Base-by-base conservation (phyloP, 2,888 invertebrate species). In the Himalopsyche anomala region DNA sequence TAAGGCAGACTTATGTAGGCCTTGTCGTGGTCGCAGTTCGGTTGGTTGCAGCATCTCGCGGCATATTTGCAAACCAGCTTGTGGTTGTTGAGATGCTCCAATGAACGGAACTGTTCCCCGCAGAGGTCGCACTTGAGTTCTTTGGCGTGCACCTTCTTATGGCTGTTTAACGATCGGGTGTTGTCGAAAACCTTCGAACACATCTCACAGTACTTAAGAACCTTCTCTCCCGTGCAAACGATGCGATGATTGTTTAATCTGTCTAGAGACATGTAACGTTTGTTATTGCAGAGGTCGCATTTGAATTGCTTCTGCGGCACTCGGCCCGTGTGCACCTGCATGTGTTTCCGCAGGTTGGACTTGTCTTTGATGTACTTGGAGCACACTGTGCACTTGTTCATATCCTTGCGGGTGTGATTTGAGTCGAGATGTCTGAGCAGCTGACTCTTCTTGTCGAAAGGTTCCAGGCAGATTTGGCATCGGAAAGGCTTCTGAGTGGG, bases 291-390 rank as follows among this genome's bases (percentile, higher is more conserved):
- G 84, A 93, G 90, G 89, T 93, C 93, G 91, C 93, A 93, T 90
- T 93, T 93, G 89, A 93, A 93, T 89, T 93, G 93, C 90, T 93
- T 93, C 89, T 93, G 93, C 83, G 93, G 93, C 82, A 93, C 92
- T 62, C 93, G 90, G 2, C 93, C 93, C 56, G 93, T 93, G 89
- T 93, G 93, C n/a, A 93, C 93, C 90, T 93, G 93, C 93, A 93
- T 93, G 89, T 93, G 93, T 89, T 93, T 93, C 88, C 93, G 92
- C 89, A 93, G 90, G 89, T 93, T 93, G 90, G 93, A 93, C 89
- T 93, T 93, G 90, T 93, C 93, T 90, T 93, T 93, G 86, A 93
- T 93, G 90, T 93, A 93, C 90, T 93, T 93, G 87, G 93, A 93
- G 90, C 93, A 93, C 87, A 93, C 93, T 81, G 93, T 91, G 90